These are phyloP conservation scores for Turnix velox DNA, from an alignment of 2,113 vertebrate species.

Conservation along the genomic window DNA sequence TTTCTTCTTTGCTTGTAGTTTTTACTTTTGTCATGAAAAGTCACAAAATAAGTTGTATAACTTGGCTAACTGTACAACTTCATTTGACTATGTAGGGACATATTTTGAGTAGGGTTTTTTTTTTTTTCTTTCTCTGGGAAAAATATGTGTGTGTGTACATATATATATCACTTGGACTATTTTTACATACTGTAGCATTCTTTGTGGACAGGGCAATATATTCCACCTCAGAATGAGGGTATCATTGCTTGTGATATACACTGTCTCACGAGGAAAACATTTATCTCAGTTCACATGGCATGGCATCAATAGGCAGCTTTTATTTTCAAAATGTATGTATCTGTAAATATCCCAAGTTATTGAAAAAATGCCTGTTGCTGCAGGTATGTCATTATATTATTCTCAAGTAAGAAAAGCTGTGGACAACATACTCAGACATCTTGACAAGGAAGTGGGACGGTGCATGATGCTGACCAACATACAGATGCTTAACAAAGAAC, in stretches of 20 bases:
- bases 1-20: background rate
- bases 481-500: conserved; percentile 98
- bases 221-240: background rate
- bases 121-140: background rate
- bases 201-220: background rate
- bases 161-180: background rate
- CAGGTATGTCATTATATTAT: conserved; percentile 98
- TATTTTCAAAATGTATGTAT: background rate
- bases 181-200: background rate
- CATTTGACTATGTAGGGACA: background rate
- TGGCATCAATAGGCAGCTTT: background rate
- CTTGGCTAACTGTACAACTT: background rate
- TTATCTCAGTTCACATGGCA: background rate
- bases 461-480: conserved; percentile 98
- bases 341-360: background rate
- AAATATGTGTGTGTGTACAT: background rate
- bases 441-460: conserved; percentile 97
- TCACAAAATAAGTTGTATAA: background rate
- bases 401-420: conserved; percentile 96
- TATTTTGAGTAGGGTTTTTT: background rate
- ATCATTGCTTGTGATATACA: background rate
- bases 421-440: conserved; percentile 93
- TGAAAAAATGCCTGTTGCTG: background rate
- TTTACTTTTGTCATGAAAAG: background rate
- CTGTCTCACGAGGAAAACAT: background rate